Conservation (phyloP, 2,888 invertebrate genomes). For the Trissoscelio sp. region DNA sequence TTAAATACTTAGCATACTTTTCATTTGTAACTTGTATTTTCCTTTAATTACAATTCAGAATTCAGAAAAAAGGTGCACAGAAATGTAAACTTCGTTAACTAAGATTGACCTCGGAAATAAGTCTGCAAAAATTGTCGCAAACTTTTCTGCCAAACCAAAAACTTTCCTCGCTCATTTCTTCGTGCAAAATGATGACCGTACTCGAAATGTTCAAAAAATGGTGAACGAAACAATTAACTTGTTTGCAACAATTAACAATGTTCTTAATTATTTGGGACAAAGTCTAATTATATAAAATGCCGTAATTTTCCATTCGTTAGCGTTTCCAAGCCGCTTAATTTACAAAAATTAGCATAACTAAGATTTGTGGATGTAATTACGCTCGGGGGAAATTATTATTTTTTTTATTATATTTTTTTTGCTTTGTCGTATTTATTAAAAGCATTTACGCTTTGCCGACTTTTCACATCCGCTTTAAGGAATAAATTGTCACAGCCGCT, state of each 20-base stretch:
- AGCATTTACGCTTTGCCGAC: constrained; percentile 49
- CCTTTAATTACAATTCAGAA: no score
- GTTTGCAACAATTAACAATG: constrained; percentile 47
- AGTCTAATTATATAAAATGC: constrained; percentile 49
- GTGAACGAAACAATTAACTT: constrained; percentile 26
- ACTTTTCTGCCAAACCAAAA: no score
- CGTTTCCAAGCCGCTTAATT: constrained; percentile 30
- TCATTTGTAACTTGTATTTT: no score
- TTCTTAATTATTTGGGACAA: constrained; percentile 53
- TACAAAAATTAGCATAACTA: constrained; percentile 47
- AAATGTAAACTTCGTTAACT: no score
- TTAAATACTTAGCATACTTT: no score
- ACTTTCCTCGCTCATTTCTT: no score
- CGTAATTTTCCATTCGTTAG: constrained; percentile 42
- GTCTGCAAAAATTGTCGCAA: no score
- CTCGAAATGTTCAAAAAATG: no score
- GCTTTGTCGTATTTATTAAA: constrained; percentile 51
- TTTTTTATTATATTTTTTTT: constrained; percentile 26
- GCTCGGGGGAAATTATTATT: constrained; percentile 13
- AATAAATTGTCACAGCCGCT: constrained; percentile 59
- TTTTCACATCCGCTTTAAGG: constrained; percentile 56
- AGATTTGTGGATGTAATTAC: constrained; percentile 57
- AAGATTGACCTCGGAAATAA: no score
- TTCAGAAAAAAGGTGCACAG: no score
- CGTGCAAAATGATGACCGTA: no score